These are phyloP conservation scores for Haliclona indistincta DNA, from an alignment of 37 sponge, comb jelly and placozoan species.

Conservation along the genomic window DNA sequence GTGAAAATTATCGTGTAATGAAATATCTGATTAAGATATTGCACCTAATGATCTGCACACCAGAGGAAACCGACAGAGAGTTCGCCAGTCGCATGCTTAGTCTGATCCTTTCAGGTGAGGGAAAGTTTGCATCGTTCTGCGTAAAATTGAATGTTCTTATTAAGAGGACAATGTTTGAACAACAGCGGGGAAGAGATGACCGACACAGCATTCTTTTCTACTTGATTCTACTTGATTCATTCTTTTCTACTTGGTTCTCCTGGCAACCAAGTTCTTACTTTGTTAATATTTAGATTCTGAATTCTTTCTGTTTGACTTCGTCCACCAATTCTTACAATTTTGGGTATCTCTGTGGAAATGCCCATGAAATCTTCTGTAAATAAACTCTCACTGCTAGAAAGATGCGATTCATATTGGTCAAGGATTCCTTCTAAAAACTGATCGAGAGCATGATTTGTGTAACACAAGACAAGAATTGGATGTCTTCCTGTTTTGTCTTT, in stretches of 20 bases:
- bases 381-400: too few species aligned
- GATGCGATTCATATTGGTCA: slow-evolving; percentile 30
- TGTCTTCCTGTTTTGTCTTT: slow-evolving; percentile 7
- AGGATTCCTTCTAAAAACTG: slow-evolving; percentile 85
- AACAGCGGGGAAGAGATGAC: too few species aligned
- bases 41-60: not conserved
- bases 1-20: not conserved
- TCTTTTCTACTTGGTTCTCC: too few species aligned
- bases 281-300: slow-evolving; percentile 17
- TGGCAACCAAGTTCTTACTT: slow-evolving; percentile 1
- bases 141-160: not conserved
- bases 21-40: not conserved
- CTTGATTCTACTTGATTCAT: not conserved
- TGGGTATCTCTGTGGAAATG: not conserved
- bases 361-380: slow-evolving; percentile 34
- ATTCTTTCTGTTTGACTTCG: slow-evolving; percentile 71
- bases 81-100: not conserved
- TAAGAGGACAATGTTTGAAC: not conserved
- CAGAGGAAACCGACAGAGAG: not conserved
- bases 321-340: slow-evolving; percentile 84
- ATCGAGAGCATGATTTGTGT: slow-evolving; percentile 96
- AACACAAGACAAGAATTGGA: slow-evolving; percentile 90
- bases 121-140: not conserved
- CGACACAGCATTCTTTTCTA: too few species aligned
- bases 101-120: not conserved